Evolutionary conservation across 1,140 invertebrate species (phyloP).

Genomic region (Condylostylus longicornis): DNA sequence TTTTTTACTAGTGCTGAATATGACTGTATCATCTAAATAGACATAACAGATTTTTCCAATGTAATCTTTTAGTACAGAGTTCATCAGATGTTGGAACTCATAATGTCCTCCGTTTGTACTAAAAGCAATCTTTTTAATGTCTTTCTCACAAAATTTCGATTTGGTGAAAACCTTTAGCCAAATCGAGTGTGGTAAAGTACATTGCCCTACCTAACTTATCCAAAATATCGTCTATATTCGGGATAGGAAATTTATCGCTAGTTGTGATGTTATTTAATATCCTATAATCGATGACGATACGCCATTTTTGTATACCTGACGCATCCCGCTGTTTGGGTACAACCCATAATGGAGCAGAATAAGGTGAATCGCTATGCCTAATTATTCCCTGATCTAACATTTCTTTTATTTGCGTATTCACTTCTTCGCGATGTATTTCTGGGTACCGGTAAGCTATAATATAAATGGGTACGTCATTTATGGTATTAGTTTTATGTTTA

Average conservation of each 20-base stretch:
- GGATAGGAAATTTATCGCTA: conserved; percentile 10
- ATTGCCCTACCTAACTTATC: conserved; percentile 8
- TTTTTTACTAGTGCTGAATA: conserved; percentile 17
- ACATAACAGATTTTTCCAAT: conserved; percentile 18
- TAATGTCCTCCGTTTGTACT: conserved; percentile 9
- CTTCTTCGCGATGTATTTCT: conserved; percentile 17
- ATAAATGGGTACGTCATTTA: conserved; percentile 10
- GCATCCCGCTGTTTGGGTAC: conserved; percentile 16
- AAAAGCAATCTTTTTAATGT: conserved; percentile 12
- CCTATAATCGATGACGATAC: conserved; percentile 29
- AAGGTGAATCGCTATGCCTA: conserved; percentile 11
- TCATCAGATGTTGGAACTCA: conserved; percentile 31
- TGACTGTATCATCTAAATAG: conserved; percentile 26
- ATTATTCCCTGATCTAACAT: conserved; percentile 21
- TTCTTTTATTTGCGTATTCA: conserved; percentile 16
- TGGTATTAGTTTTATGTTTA: conserved; percentile 18
- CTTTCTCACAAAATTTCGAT: conserved; percentile 9
- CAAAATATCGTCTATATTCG: conserved; percentile 11
- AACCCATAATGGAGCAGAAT: conserved; percentile 14
- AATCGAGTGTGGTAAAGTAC: conserved; percentile 13
- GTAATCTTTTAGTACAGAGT: conserved; percentile 19
- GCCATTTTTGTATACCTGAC: conserved; percentile 12
- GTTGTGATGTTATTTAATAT: conserved; percentile 16
- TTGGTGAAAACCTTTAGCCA: conserved; percentile 32
- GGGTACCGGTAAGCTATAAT: conserved; percentile 21